Base-by-base conservation (phyloP, 2,888 invertebrate species). In the Vesta saturnalis region DNA sequence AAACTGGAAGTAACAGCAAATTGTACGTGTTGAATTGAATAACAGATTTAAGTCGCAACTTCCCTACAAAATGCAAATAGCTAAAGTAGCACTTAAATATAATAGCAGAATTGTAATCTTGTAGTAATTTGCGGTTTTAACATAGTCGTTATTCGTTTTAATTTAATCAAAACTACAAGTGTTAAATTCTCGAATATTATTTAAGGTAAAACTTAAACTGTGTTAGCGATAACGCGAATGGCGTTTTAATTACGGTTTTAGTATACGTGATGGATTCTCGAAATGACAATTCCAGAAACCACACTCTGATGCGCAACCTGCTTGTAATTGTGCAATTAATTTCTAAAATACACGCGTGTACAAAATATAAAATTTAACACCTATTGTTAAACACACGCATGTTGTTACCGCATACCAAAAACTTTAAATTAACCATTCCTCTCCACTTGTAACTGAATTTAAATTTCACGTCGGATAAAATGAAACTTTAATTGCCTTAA, bases 281-380 rank as follows among this genome's bases (percentile, higher is more conserved):
- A 64, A 68, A 60, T 64, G 68, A 68, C 64, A 64, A 52, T 68
- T 56, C 56, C 60, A 68, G 61, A 60, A 68, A 64, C 68, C 68
- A 49, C 68, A 64, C 63, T 2, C 16, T 23, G 47, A 57, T n/a
- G 49, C 14, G 39, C 57, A 15, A 8, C 21, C 49, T 64, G 49
- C 14, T 30, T 43, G 35, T 49, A 58, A 63, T 63, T 19, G 46
- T 6, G 46, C 39, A 63, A 64, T 64, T 64, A 58, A 64, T 64
- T 64, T 55, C 56, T 15, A 52, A 52, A 52, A 52, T 12, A 52
- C 52, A 52, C 18, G 19, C 49, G 49, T 18, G 49, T 49, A 49
- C 15, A n/a, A n/a, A n/a, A 43, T 49, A 49, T 52, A 52, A 52
- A 52, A 52, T 52, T 52, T 52, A 52, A 52, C 19, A 19, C 18